Evolutionary conservation across 2,113 vertebrate genomes (phyloP).

Genomic region (Amia ocellicauda): DNA sequence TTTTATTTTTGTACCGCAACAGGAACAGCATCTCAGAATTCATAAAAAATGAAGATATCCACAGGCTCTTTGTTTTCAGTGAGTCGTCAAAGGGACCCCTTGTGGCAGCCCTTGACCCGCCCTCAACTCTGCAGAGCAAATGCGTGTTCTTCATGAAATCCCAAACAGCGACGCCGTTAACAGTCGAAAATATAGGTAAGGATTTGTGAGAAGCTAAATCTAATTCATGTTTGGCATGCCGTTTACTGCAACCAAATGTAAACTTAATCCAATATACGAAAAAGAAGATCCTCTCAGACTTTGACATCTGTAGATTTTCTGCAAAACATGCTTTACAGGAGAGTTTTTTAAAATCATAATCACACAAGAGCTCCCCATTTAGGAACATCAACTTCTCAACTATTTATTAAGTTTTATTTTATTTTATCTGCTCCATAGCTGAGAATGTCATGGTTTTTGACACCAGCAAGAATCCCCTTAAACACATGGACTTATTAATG

Average conservation of each 20-base stretch:
- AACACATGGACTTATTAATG: constrained; percentile 19
- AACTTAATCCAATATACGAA: too few species aligned
- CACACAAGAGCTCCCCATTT: too few species aligned
- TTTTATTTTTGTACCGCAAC: neutral
- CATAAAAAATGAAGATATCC: constrained; percentile 31
- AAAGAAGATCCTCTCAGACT: too few species aligned
- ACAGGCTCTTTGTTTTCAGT: constrained; percentile 24
- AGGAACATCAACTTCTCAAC: too few species aligned
- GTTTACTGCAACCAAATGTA: too few species aligned
- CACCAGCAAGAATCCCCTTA: constrained; percentile 21
- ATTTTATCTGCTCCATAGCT: constrained; percentile 10
- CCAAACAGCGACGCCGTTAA: constrained; percentile 14
- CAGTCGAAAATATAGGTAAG: constrained; percentile 29
- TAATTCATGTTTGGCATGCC: too few species aligned
- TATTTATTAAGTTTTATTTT: neutral
- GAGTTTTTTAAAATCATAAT: too few species aligned
- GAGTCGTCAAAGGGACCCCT: constrained; percentile 16
- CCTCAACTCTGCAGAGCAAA: constrained; percentile 20
- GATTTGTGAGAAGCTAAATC: too few species aligned
- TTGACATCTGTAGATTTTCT: too few species aligned
- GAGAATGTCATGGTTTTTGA: constrained; percentile 23
- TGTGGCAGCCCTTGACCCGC: constrained; percentile 11
- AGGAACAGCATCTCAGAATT: constrained; percentile 22
- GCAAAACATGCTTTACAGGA: too few species aligned
- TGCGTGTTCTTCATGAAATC: constrained; percentile 26